These are phyloP conservation scores for Cololabis saira DNA, from an alignment of 2,113 vertebrate genomes.

Conservation along the genomic window DNA sequence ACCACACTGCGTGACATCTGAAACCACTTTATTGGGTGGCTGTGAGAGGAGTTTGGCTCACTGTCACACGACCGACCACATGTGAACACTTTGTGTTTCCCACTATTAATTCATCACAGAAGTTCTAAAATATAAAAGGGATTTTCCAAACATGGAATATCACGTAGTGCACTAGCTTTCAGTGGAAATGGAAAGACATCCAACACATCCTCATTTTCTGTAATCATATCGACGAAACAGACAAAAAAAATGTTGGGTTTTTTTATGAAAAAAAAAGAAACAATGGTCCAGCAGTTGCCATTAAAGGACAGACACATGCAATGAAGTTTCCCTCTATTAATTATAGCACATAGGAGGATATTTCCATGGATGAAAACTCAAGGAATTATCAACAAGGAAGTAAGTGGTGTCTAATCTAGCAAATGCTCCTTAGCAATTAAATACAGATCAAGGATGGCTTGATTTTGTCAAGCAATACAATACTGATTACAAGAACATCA, in stretches of 20 bases:
- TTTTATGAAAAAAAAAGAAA: too few species aligned
- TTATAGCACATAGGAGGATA: too few species aligned
- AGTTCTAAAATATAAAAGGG: not conserved
- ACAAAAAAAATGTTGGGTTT: not conserved
- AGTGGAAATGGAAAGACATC: not conserved
- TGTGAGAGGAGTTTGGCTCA: constrained; percentile 16
- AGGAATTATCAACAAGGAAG: too few species aligned
- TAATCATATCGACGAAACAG: not conserved
- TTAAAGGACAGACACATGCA: too few species aligned
- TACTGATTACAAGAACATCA: too few species aligned
- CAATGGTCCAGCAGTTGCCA: too few species aligned
- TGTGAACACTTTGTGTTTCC: not conserved
- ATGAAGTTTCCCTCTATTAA: too few species aligned
- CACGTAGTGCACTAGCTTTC: constrained; percentile 8
- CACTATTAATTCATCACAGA: not conserved
- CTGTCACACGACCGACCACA: constrained; percentile 19
- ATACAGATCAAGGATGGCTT: too few species aligned
- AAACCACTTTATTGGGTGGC: not conserved
- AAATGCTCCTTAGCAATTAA: too few species aligned
- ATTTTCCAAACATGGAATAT: constrained; percentile 15
- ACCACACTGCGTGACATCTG: constrained; percentile 36
- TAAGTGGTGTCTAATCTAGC: too few species aligned
- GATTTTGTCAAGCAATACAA: too few species aligned
- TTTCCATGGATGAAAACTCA: too few species aligned
- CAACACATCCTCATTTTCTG: not conserved